These are phyloP conservation scores for Physeter macrocephalus DNA, from an alignment of 2,113 vertebrate species.

Conservation along the genomic window DNA sequence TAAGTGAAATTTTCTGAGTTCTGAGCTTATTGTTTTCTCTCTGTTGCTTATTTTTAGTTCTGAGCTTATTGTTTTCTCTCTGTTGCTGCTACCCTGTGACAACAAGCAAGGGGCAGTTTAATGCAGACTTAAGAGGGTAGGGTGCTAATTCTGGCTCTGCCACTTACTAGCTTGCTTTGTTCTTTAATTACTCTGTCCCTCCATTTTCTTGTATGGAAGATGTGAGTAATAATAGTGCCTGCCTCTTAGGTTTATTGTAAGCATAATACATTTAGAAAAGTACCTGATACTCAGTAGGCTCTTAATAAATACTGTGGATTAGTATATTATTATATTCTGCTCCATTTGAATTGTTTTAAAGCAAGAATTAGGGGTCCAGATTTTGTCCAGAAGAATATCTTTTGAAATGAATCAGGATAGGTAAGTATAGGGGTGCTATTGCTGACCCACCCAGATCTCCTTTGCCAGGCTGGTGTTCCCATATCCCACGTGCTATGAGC, in stretches of 20 bases:
- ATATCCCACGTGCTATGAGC: background rate
- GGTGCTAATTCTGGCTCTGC: background rate
- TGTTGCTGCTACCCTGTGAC: background rate
- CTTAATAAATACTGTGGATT: background rate
- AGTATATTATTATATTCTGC: background rate
- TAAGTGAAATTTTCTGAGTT: background rate
- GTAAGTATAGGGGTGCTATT: background rate
- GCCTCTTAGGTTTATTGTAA: background rate
- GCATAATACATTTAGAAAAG: background rate
- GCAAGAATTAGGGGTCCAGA: background rate
- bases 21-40: background rate
- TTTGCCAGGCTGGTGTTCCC: background rate
- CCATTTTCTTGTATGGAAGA: background rate
- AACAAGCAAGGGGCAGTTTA: background rate
- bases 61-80: background rate
- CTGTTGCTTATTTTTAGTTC: background rate
- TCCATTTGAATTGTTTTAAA: background rate
- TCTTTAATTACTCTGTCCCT: background rate
- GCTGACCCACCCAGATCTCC: background rate
- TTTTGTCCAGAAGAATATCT: background rate
- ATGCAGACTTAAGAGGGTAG: background rate
- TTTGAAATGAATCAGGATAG: background rate
- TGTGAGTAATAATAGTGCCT: background rate
- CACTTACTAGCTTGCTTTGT: background rate
- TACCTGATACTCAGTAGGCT: background rate